Evolutionary conservation across 1,140 invertebrate genomes (phyloP), one percentile per base, ranked within the genome.

Genomic region (Sinonovacula constricta): DNA sequence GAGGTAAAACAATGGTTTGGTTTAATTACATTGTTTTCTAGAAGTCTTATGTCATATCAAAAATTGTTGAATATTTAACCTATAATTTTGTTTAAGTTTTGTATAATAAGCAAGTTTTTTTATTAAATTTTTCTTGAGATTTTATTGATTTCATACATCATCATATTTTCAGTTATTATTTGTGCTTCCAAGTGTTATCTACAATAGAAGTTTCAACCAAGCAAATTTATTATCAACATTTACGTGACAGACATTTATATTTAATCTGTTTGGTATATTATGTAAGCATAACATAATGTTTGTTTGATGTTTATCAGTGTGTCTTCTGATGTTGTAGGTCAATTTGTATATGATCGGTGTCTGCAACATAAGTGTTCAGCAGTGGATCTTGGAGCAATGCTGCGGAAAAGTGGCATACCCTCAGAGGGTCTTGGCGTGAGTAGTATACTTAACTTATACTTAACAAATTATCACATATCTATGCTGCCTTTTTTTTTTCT

Each of bases 381-480:
- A 24, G 79, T 66, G 54, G 84, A 87, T 34, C 63, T 87, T 0
- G 77, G 82, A 18, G 62, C 70, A 56, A 78, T 89, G 10, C 65
- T 89, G 45, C 87, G 87, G 71, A 76, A 88, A 33, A 87, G 89
- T 76, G 80, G 81, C 26, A 65, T 91, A 54, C 82, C 88, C 28
- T 85, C 89, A 28, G 83, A 88, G 49, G 83, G 90, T 26, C 69
- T 91, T 3, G 59, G 89, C 81, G 90, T 91, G 81, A 86, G 83
- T 79, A 63, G 18, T 53, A 49, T 28, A 26, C 14, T 24, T 62
- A 14, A 15, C 24, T 22, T 3, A 0, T 62, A 24, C n/a, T n/a
- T 59, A 5, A 22, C 30, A 3, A 18, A 28, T 59, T 24, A n/a
- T n/a, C n/a, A n/a, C n/a, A n/a, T n/a, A n/a, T n/a, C n/a, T n/a